A percentile compares a stretch with the other conserved stretches of the same genome.
phyloP scores from a whole-genome alignment of 1,140 invertebrate genomes.

The Chironomus striatipennis region DNA sequence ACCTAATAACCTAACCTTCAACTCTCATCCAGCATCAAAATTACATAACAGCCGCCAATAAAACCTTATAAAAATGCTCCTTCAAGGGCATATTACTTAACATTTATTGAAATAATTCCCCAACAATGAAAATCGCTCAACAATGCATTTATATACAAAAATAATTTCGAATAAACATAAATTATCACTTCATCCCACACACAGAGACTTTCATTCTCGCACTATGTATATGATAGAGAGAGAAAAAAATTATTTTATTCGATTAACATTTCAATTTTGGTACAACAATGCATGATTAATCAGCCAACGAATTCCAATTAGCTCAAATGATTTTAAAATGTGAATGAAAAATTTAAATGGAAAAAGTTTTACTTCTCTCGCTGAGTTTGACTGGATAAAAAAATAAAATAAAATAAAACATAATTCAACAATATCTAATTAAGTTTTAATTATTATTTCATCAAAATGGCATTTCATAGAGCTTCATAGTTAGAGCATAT shows the following conservation, averaged over 20 bases:
- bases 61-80: too few species aligned
- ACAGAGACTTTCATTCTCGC: too few species aligned
- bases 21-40: too few species aligned
- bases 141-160: too few species aligned
- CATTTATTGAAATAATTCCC: too few species aligned
- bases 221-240: too few species aligned
- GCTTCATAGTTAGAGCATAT: background rate
- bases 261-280: constrained; percentile 8
- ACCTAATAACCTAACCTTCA: too few species aligned
- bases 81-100: too few species aligned
- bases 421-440: constrained; percentile 15
- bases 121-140: too few species aligned
- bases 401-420: background rate
- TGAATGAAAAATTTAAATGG: background rate
- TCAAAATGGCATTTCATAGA: background rate
- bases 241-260: background rate
- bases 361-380: background rate
- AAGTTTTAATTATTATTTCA: constrained; percentile 15
- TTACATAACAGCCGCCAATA: too few species aligned
- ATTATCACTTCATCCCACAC: too few species aligned
- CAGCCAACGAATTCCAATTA: constrained; percentile 4
- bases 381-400: background rate
- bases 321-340: constrained; percentile 1
- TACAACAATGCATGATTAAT: constrained; percentile 14
- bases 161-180: too few species aligned